Evolutionary conservation across 64 coral and sea anemone genomes (phyloP).

Genomic region (Pocillopora damicornis): DNA sequence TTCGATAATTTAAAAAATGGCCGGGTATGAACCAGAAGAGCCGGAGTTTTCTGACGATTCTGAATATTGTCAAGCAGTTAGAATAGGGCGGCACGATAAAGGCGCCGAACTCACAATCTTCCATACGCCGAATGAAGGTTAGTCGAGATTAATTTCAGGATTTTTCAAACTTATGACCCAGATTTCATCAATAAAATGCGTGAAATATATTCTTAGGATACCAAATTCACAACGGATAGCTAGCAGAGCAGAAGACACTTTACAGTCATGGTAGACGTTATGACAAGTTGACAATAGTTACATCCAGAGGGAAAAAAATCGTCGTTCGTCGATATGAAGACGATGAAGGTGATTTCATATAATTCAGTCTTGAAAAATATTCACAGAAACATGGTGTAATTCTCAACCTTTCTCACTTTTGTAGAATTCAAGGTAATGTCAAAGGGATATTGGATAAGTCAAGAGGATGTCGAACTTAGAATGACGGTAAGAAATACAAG

Average conservation of each 20-base stretch:
- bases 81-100: background rate
- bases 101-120: constrained; percentile 7
- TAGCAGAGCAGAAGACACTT: background rate
- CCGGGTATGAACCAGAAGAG: background rate
- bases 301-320: background rate
- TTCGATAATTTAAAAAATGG: background rate
- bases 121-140: background rate
- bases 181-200: background rate
- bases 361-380: background rate
- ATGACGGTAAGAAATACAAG: background rate
- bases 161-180: background rate
- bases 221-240: background rate
- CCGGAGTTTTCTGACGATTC: no score
- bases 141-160: background rate
- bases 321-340: background rate
- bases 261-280: background rate
- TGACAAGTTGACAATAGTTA: background rate
- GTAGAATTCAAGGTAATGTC: background rate
- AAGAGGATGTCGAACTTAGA: background rate
- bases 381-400: background rate
- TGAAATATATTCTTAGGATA: background rate
- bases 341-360: background rate
- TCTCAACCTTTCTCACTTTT: background rate
- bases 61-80: background rate
- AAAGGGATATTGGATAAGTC: background rate